A percentile compares a stretch with the other conserved stretches of the same genome.
Conservation (phyloP, 2,113 vertebrate species). For the Leucoraja erinaceus region DNA sequence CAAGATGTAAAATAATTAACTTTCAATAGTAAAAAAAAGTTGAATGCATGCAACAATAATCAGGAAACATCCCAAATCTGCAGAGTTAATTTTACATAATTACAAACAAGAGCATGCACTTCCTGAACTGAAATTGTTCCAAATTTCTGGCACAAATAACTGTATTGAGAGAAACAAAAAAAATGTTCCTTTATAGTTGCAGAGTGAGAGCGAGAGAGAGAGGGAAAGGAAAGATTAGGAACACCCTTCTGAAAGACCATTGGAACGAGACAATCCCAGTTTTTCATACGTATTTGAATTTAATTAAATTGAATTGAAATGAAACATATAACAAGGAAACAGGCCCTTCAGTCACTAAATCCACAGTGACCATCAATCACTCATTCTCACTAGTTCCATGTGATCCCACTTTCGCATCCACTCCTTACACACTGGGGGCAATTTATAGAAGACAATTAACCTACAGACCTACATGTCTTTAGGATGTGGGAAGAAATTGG, state of each 20-base stretch:
- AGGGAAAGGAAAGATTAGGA: not conserved
- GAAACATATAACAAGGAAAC: too few relatives aligned
- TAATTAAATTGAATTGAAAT: too few relatives aligned
- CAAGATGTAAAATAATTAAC: not conserved
- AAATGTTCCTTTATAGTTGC: too few relatives aligned
- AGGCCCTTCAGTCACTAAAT: too few relatives aligned
- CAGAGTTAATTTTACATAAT: not conserved
- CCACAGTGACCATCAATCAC: too few relatives aligned
- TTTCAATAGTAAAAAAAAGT: not conserved
- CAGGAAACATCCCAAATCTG: not conserved
- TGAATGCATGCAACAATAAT: slow-evolving; percentile 1
- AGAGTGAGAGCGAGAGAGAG: not conserved
- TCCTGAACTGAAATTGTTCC: not conserved
- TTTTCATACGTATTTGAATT: not conserved
- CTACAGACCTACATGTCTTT: too few relatives aligned
- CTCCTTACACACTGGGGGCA: too few relatives aligned
- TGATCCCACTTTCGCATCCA: too few relatives aligned
- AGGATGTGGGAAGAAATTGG: too few relatives aligned
- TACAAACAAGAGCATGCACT: slow-evolving; percentile 6
- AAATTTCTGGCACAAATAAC: not conserved
- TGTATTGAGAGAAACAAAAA: not conserved
- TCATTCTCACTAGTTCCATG: too few relatives aligned
- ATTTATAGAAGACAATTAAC: too few relatives aligned
- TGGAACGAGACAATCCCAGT: not conserved
- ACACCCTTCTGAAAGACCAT: not conserved